A percentile compares a stretch with the other conserved stretches of the same genome.
These are phyloP conservation scores for Melanotaenia boesemani DNA, from an alignment of 2,797 vertebrate genomes.

Conservation along the genomic window DNA sequence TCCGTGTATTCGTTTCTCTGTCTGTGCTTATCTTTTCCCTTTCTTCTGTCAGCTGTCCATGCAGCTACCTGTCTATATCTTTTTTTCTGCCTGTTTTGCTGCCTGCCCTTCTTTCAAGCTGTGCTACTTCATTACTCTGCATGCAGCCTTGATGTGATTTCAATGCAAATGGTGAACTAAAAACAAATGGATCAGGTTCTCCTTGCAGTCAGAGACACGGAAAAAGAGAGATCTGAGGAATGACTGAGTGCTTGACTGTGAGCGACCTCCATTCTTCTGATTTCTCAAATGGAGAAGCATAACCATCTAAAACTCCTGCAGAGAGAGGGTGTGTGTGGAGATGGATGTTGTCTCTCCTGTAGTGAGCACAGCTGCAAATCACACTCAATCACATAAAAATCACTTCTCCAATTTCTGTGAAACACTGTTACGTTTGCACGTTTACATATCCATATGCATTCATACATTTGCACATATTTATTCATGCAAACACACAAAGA, in stretches of 20 bases:
- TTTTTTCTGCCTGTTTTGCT: conserved; percentile 4
- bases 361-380: conserved; percentile 62
- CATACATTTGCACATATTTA: conserved; percentile 15
- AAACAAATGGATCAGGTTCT: conserved; percentile 56
- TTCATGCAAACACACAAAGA: conserved; percentile 14
- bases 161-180: conserved; percentile 62
- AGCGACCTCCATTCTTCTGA: conserved; percentile 67
- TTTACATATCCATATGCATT: conserved; percentile 7
- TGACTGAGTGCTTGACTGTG: conserved; percentile 40
- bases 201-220: not conserved
- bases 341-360: conserved; percentile 50
- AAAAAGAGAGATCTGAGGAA: conserved; percentile 32
- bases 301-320: conserved; percentile 65
- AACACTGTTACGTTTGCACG: conserved; percentile 33
- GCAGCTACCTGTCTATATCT: conserved; percentile 18
- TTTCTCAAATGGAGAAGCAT: conserved; percentile 68
- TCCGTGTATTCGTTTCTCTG: not conserved
- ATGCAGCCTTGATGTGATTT: conserved; percentile 61
- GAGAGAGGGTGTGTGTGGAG: conserved; percentile 36
- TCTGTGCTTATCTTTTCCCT: not conserved
- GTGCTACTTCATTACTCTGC: conserved; percentile 56
- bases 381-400: conserved; percentile 62
- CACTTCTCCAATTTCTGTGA: conserved; percentile 43
- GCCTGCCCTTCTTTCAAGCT: conserved; percentile 35
- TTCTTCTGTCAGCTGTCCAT: not conserved